These are phyloP conservation scores for Microcebus griseorufus DNA, from an alignment of 2,113 vertebrate genomes.

Conservation along the genomic window DNA sequence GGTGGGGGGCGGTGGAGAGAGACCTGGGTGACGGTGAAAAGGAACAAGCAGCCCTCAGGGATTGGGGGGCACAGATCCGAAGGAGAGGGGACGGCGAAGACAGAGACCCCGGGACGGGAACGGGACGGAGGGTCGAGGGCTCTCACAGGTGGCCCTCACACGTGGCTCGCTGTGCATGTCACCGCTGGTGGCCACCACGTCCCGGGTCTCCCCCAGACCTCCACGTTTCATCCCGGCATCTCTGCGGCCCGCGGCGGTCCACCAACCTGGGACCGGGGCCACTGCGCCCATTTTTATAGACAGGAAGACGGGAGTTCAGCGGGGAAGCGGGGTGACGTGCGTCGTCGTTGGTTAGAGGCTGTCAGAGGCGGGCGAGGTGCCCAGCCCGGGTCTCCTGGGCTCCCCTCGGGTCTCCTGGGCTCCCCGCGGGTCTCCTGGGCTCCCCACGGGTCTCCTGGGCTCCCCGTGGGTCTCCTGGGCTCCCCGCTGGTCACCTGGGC, in stretches of 20 bases:
- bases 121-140: fast-evolving
- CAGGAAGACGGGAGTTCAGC: background rate
- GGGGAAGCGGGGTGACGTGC: background rate
- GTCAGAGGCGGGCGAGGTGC: background rate
- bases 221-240: background rate
- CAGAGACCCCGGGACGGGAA: background rate
- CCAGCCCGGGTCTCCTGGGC: too few relatives aligned
- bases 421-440: too few relatives aligned
- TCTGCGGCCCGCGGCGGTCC: background rate
- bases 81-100: background rate
- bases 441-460: too few relatives aligned
- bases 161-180: too few relatives aligned
- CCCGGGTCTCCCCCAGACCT: background rate
- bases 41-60: background rate
- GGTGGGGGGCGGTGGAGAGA: background rate
- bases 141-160: background rate
- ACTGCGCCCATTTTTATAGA: background rate
- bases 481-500: too few relatives aligned
- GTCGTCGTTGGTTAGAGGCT: background rate
- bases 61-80: background rate
- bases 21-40: background rate
- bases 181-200: background rate
- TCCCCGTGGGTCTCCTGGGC: too few relatives aligned
- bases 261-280: background rate
- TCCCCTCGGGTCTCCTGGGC: too few relatives aligned